Conservation (phyloP, 2,113 vertebrate species). For the Brachionichthys hirsutus region DNA sequence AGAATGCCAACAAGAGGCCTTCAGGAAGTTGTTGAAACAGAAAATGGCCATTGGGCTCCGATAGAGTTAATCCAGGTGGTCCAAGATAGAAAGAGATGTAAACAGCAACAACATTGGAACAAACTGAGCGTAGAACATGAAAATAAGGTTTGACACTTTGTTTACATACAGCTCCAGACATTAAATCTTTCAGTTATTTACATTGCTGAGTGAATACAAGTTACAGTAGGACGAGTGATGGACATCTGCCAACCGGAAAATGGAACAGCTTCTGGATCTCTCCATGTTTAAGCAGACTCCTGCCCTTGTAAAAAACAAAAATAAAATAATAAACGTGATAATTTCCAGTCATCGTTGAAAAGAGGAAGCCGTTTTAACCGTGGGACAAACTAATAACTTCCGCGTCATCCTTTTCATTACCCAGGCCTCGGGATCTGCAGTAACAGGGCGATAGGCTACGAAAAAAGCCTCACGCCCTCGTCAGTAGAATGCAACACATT, state of each 20-base stretch:
- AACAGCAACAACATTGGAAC: too few relatives aligned
- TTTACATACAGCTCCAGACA: too few relatives aligned
- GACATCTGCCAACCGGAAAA: too few relatives aligned
- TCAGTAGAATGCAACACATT: constrained; percentile 55
- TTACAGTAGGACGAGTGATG: too few relatives aligned
- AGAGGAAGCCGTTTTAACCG: constrained; percentile 39
- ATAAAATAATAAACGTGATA: not conserved
- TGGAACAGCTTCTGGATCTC: too few relatives aligned
- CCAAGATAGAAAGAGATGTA: not conserved
- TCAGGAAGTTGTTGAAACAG: constrained; percentile 28
- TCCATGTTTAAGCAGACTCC: not conserved
- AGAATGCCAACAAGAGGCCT: constrained; percentile 6
- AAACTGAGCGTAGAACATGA: too few relatives aligned
- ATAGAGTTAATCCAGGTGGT: not conserved
- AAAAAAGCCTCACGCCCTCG: constrained; percentile 60
- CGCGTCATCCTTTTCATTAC: constrained; percentile 57
- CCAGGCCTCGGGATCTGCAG: constrained; percentile 30
- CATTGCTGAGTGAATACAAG: too few relatives aligned
- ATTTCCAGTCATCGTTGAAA: not conserved
- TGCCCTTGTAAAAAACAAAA: not conserved
- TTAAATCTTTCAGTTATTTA: too few relatives aligned
- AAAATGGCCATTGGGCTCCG: constrained; percentile 10
- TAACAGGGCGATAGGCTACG: constrained; percentile 62
- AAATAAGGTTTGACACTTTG: too few relatives aligned
- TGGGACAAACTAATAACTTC: constrained; percentile 57